Conservation (phyloP, 2,888 invertebrate genomes). For the Rotaria macrura region DNA sequence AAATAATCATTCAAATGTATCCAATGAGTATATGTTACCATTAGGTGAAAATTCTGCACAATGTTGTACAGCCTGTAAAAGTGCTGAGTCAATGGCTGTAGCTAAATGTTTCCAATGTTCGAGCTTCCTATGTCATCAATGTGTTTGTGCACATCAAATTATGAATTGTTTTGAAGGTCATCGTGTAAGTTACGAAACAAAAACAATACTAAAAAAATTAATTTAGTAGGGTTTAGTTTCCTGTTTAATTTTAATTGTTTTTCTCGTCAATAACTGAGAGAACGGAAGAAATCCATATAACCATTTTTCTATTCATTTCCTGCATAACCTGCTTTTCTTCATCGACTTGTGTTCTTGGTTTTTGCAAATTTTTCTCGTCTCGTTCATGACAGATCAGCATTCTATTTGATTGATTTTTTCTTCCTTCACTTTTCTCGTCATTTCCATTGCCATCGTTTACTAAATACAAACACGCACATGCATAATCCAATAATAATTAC, state of each 20-base stretch:
- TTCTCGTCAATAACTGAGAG: constrained; percentile 43
- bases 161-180: constrained; percentile 98
- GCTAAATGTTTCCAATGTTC: constrained; percentile 92
- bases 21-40: constrained; percentile 7
- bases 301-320: neutral
- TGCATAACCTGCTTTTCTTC: neutral
- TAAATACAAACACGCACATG: neutral
- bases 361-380: neutral
- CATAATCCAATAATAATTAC: constrained; percentile 5
- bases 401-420: neutral
- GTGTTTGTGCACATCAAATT: constrained; percentile 95
- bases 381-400: neutral
- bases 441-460: neutral
- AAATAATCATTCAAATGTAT: neutral
- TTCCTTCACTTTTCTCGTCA: neutral
- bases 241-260: neutral
- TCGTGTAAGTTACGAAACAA: constrained; percentile 59
- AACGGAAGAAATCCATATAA: constrained; percentile 49
- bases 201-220: neutral
- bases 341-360: neutral
- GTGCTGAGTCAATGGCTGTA: constrained; percentile 58
- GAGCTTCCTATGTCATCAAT: constrained; percentile 86
- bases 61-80: constrained; percentile 11
- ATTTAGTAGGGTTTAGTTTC: neutral
- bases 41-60: neutral